Evolutionary conservation across 1,140 invertebrate genomes (phyloP).

Genomic region (Drosophila dunni): DNA sequence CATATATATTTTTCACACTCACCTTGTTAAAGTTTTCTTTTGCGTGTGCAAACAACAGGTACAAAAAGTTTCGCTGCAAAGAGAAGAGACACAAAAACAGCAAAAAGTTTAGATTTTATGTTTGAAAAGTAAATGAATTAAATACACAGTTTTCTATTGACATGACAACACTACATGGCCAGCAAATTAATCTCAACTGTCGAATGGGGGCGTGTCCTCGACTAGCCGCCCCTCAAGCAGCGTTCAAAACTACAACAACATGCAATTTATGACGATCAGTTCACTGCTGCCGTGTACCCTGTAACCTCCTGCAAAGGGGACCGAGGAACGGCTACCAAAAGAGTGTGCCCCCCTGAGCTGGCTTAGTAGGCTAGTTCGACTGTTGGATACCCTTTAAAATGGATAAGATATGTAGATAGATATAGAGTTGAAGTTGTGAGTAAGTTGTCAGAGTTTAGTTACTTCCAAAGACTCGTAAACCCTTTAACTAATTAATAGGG

Average conservation of each 20-base stretch:
- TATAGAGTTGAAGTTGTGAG: no score
- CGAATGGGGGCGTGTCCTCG: constrained; percentile 19
- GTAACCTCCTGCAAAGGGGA: constrained; percentile 46
- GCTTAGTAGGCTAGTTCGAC: constrained; percentile 10
- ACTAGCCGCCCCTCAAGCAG: not conserved
- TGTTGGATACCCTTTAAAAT: not conserved
- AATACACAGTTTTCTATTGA: constrained; percentile 25
- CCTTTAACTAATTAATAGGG: not conserved
- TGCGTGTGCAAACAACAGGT: constrained; percentile 65
- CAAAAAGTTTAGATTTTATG: constrained; percentile 23
- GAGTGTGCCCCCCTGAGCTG: constrained; percentile 26
- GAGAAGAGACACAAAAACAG: not conserved
- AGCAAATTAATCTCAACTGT: constrained; percentile 47
- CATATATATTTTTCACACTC: constrained; percentile 26
- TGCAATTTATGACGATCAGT: constrained; percentile 70
- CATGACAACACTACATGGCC: constrained; percentile 37
- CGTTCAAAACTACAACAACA: not conserved
- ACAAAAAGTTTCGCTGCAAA: constrained; percentile 70
- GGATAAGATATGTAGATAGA: not conserved
- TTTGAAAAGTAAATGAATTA: constrained; percentile 18
- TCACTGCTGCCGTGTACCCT: constrained; percentile 59
- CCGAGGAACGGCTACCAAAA: not conserved
- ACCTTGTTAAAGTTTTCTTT: constrained; percentile 55
- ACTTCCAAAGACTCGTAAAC: not conserved
- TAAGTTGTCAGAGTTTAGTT: not conserved